phyloP scores from a whole-genome alignment of 2,113 vertebrate species.

The Gallinago undulata region DNA sequence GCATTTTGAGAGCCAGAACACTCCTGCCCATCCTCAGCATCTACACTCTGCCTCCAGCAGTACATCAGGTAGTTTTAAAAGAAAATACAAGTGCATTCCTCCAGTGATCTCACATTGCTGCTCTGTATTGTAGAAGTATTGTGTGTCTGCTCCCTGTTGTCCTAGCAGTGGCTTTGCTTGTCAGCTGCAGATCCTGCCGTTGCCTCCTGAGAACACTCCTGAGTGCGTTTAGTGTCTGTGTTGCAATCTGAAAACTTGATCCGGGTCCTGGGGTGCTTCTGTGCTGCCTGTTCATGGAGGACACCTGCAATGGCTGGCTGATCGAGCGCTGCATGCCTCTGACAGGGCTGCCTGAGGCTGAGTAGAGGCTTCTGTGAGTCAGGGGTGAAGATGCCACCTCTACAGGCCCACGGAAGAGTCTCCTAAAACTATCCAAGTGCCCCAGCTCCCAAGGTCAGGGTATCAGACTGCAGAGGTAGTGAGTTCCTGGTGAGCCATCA shows the following conservation, averaged over 20 bases:
- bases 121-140: background rate
- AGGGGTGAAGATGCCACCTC: background rate
- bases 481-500: background rate
- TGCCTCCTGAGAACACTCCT: accelerated
- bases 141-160: background rate
- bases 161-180: background rate
- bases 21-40: background rate
- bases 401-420: background rate
- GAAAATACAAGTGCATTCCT: background rate
- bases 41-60: background rate
- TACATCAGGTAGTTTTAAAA: background rate
- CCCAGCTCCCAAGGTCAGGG: background rate
- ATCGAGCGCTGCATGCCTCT: background rate
- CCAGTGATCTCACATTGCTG: background rate
- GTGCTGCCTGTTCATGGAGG: background rate
- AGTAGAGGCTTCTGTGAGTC: background rate
- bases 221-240: accelerated
- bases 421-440: background rate
- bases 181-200: background rate
- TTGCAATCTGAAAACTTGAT: accelerated
- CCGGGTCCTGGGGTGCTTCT: background rate
- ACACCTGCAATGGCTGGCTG: background rate
- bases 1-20: background rate
- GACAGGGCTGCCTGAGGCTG: background rate
- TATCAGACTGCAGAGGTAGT: background rate